phyloP scores from a whole-genome alignment of 2,797 vertebrate species.

The Pseudocheirus occidentalis region DNA sequence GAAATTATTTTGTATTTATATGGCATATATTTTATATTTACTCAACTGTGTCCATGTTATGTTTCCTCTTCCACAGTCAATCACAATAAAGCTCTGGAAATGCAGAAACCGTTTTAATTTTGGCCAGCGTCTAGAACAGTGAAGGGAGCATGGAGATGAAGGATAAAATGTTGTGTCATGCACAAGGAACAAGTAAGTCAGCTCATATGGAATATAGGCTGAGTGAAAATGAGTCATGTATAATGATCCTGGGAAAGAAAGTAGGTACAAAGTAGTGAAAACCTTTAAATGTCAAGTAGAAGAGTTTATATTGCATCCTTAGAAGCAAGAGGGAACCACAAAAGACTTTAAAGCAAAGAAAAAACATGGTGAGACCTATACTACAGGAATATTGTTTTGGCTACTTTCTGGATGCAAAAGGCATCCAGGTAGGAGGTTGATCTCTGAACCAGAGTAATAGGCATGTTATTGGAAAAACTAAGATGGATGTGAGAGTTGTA shows the following conservation, averaged over 20 bases:
- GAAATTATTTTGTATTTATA: background rate
- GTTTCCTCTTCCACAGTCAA: background rate
- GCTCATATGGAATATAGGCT: background rate
- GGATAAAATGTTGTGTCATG: background rate
- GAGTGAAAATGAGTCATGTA: background rate
- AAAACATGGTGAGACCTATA: background rate
- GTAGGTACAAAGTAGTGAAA: too few species aligned
- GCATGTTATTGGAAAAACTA: background rate
- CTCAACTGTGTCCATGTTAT: background rate
- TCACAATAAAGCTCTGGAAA: background rate
- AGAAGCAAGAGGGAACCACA: background rate
- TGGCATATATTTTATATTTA: background rate
- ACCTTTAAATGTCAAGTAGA: background rate
- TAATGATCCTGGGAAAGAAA: background rate
- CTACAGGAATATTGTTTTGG: background rate
- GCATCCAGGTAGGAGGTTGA: background rate
- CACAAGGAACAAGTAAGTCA: background rate
- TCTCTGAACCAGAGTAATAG: background rate
- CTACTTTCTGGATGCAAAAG: background rate
- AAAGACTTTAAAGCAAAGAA: background rate
- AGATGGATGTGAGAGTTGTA: background rate
- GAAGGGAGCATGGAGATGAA: background rate
- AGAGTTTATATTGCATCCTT: background rate
- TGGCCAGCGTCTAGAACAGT: background rate
- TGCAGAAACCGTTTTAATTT: background rate